These are phyloP conservation scores for Hypena proboscidalis DNA, from an alignment of 2,888 invertebrate genomes.

Conservation along the genomic window DNA sequence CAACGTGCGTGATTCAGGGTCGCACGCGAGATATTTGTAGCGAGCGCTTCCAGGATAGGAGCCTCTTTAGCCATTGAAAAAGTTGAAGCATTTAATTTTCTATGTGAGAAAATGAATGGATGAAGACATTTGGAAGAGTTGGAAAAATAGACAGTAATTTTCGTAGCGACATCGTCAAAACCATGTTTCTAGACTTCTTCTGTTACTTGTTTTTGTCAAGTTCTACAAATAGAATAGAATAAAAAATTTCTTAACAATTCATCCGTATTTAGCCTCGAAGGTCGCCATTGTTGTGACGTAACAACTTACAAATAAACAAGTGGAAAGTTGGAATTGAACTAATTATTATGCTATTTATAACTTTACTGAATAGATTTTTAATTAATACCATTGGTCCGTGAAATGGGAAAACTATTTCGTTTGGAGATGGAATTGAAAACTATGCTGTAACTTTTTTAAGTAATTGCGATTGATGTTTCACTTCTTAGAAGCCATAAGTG, in stretches of 20 bases:
- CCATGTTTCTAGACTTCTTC: too few species aligned
- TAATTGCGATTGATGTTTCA: too few species aligned
- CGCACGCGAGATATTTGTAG: conserved; percentile 46
- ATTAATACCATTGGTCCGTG: conserved; percentile 60
- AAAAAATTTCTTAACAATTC: conserved; percentile 34
- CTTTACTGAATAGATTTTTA: conserved; percentile 62
- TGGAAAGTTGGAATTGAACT: conserved; percentile 61
- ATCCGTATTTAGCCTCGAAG: conserved; percentile 38
- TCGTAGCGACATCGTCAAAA: too few species aligned
- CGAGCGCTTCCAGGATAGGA: conserved; percentile 43
- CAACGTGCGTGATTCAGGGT: conserved; percentile 53
- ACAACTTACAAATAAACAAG: conserved; percentile 36
- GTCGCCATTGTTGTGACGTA: conserved; percentile 41
- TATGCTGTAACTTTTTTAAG: neutral
- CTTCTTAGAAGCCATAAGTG: too few species aligned
- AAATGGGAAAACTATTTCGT: conserved; percentile 53
- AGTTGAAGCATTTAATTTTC: too few species aligned
- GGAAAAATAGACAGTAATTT: too few species aligned
- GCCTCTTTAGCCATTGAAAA: conserved; percentile 7
- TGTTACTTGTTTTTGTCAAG: too few species aligned
- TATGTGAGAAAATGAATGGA: too few species aligned
- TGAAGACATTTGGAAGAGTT: too few species aligned
- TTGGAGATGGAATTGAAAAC: conserved; percentile 1
- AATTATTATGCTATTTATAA: conserved; percentile 66
- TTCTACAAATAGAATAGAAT: neutral